phyloP scores from a whole-genome alignment of 2,888 invertebrate genomes.

The Carcina quercana region DNA sequence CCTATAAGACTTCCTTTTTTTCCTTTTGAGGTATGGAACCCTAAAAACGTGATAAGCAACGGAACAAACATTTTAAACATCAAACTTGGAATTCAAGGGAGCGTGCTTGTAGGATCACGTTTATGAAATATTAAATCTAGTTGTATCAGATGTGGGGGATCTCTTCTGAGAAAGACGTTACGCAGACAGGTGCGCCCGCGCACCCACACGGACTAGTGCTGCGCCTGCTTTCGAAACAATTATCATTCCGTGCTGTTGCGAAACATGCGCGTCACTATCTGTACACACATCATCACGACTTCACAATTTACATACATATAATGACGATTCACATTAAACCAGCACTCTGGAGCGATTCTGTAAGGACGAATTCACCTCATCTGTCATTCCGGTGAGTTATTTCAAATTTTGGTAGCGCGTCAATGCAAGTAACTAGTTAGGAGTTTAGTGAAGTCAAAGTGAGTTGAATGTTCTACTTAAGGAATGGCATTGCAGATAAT shows the following conservation, averaged over 20 bases:
- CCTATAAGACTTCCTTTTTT: too few species aligned
- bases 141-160: conserved; percentile 50
- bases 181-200: conserved; percentile 44
- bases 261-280: conserved; percentile 71
- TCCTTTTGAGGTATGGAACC: too few species aligned
- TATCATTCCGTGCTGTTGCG: conserved; percentile 65
- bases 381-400: too few species aligned
- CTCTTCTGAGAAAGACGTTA: conserved; percentile 16
- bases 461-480: too few species aligned
- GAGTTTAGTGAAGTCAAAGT: too few species aligned
- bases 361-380: too few species aligned
- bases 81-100: conserved; percentile 41
- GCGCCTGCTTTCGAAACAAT: conserved; percentile 53
- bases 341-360: too few species aligned
- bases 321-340: conserved; percentile 70
- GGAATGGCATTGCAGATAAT: too few species aligned
- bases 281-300: conserved; percentile 68
- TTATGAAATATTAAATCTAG: conserved; percentile 68
- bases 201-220: conserved; percentile 32
- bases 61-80: conserved; percentile 1
- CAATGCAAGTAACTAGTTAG: too few species aligned
- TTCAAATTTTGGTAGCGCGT: too few species aligned
- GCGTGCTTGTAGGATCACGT: conserved; percentile 58
- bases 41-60: too few species aligned
- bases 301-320: conserved; percentile 71